Base-by-base conservation (phyloP, 2,888 invertebrate genomes). In the Parasteatoda lunata region DNA sequence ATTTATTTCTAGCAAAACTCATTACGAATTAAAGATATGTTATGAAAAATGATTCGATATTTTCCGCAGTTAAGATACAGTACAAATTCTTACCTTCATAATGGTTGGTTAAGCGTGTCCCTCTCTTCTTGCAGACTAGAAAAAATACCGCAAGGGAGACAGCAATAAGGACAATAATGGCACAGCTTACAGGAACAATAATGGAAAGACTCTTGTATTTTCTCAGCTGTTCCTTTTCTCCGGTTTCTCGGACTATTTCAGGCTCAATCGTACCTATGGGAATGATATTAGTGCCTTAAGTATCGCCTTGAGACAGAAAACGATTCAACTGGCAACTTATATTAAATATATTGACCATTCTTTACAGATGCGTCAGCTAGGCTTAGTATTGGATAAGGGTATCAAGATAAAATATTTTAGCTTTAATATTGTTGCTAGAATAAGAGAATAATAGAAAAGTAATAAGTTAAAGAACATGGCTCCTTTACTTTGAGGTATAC, bases 161-260 rank as follows among this genome's bases (percentile, higher is more conserved):
- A 4, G 89, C 89, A 9, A 89, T 77, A 9, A 90, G 82, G 13
- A 90, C 90, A 59, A 90, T 85, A 45, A 89, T 89, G 30, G 89
- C 90, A 82, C 89, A 89, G 59, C 84, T 88, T n/a, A 89, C 88
- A 5, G 90, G 90, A 45, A 89, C 89, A n/a, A 89, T 85, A 11
- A 90, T 89, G 4, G 89, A 89, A n/a, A 89, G 83, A 59, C 76
- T 88, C 69, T 84, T 87, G 15, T 84, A 88, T 15, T 78, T 89
- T 13, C 72, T 69, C 5, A 79, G 54, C 13, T 82, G 88, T 30
- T 84, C 84, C 11, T 77, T 77, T 59, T 88, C 88, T 3, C 88
- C 88, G 4, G 78, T 77, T 68, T 88, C 88, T 0, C 88, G 80
- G 3, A 83, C 87, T 11, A 87, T 83, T 64, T 82, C 87, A 0